Base-by-base conservation (phyloP, 2,888 invertebrate species). In the Caradrina clavipalpis region DNA sequence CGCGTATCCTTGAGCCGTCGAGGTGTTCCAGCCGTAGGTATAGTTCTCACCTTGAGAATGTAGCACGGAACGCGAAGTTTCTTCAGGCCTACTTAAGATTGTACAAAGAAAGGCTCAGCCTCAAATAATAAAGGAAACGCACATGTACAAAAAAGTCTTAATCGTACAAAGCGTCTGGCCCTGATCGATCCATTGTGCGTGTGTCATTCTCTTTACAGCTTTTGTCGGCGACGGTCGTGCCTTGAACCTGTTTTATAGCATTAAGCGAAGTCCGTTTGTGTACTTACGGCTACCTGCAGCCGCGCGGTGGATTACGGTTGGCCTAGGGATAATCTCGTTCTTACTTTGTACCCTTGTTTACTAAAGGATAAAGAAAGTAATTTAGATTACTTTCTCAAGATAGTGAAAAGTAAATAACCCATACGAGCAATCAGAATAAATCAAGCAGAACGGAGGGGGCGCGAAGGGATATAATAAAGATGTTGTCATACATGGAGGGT, bases 161-260 rank as follows among this genome's bases (percentile, higher is more conserved):
- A 75, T 64, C 67, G 64, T 72, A 76, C 70, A 69, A 73, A 81
- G 71, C 89, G 92, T 90, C 89, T 93, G 92, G 89, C 93, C 92
- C 93, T 94, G 93, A 94, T 95, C 94, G 94, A 94, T 93, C 92
- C 89, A 82, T 78, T 78, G 86, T 87, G 91, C 90, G 93, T 91
- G 90, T 91, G 88, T 89, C 90, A 89, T 86, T 90, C 88, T 82
- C 82, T 89, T 89, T 89, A 90, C 87, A 87, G 86, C 84, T 82
- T 83, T 85, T 75, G 81, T 74, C 79, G 82, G 78, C 78, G 85
- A 76, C 85, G 81, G 87, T 84, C 83, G 87, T 84, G 84, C 81
- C 83, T 80, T 81, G 75, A 78, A 78, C 80, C 75, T 74, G 74
- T 83, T 89, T 86, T 86, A 86, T 83, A 80, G 81, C 80, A 81